Evolutionary conservation across 1,140 invertebrate genomes (phyloP).

Genomic region (Drosophila elegans): DNA sequence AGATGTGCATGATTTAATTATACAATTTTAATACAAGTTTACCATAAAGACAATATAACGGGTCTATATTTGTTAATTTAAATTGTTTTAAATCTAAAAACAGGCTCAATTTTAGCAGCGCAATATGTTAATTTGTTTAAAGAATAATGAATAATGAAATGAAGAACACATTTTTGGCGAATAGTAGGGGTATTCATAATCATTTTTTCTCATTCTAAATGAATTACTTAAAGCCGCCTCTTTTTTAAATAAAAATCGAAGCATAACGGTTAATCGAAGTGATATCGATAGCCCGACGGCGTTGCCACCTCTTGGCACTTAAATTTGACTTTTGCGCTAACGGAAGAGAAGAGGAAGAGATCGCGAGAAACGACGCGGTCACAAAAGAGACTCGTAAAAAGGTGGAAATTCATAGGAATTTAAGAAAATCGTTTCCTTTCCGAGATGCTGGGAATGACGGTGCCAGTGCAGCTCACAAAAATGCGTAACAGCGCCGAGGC

Average conservation of each 20-base stretch:
- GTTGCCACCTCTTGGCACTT: conserved; percentile 37
- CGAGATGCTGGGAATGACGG: conserved; percentile 2
- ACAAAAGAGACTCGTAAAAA: neutral
- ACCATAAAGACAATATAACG: too few relatives aligned
- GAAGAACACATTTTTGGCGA: too few relatives aligned
- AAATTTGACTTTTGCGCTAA: conserved; percentile 79
- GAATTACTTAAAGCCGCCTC: neutral
- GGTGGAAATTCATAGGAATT: neutral
- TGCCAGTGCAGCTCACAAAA: conserved; percentile 39
- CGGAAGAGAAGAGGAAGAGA: conserved; percentile 49
- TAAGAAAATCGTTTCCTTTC: neutral
- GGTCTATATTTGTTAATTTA: too few relatives aligned
- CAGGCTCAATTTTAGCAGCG: too few relatives aligned
- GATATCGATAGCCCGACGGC: conserved; percentile 20
- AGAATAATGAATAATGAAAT: too few relatives aligned
- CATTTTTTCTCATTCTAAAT: too few relatives aligned
- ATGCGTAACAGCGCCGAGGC: conserved; percentile 49
- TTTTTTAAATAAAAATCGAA: neutral
- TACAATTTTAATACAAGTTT: too few relatives aligned
- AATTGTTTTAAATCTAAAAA: too few relatives aligned
- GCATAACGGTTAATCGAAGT: neutral
- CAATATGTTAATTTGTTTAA: too few relatives aligned
- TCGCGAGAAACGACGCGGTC: conserved; percentile 46
- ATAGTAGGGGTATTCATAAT: neutral
- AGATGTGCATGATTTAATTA: too few relatives aligned